These are phyloP conservation scores for Vanessa atalanta DNA, from an alignment of 1,140 invertebrate genomes.

Conservation along the genomic window DNA sequence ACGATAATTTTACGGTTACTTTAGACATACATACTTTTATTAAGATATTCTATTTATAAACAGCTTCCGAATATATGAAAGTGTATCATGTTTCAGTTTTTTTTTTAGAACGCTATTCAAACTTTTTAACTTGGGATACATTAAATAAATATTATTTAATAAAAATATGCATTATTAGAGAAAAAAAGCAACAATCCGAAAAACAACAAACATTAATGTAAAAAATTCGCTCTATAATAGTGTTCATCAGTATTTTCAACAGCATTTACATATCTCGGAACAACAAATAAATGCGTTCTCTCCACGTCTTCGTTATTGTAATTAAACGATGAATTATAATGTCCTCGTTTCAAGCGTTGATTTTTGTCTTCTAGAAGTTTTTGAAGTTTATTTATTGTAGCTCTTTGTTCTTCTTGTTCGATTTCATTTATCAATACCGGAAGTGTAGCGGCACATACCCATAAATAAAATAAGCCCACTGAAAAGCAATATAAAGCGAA, in stretches of 20 bases:
- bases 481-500: constrained; percentile 30
- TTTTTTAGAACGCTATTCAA: too few species aligned
- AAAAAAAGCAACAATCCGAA: not conserved
- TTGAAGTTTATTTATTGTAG: constrained; percentile 58
- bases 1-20: too few species aligned
- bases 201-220: not conserved
- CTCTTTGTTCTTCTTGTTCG: constrained; percentile 61
- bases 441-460: constrained; percentile 70
- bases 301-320: constrained; percentile 22
- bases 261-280: constrained; percentile 10
- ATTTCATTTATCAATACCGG: constrained; percentile 70
- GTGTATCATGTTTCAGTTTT: too few species aligned
- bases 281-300: constrained; percentile 19
- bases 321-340: not conserved
- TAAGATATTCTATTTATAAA: too few species aligned
- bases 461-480: constrained; percentile 74
- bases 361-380: constrained; percentile 47
- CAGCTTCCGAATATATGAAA: too few species aligned
- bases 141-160: too few species aligned
- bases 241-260: not conserved
- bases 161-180: too few species aligned
- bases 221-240: constrained; percentile 11
- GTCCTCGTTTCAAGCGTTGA: constrained; percentile 28
- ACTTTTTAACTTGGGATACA: too few species aligned
- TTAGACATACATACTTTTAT: too few species aligned